These are phyloP conservation scores for Seriola rivoliana DNA, from an alignment of 2,113 vertebrate species.

Conservation along the genomic window DNA sequence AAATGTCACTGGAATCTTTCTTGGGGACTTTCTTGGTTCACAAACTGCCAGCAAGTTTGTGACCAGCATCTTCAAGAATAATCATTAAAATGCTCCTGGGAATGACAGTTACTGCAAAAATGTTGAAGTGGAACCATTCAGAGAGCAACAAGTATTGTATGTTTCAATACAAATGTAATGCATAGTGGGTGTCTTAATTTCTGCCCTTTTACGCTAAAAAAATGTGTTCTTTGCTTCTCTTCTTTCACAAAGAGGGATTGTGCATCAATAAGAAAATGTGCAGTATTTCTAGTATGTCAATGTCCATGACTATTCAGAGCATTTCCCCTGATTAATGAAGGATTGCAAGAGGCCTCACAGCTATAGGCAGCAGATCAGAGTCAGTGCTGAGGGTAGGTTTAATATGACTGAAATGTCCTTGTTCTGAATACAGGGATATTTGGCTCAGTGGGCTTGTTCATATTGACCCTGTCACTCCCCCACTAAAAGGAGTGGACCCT, in stretches of 20 bases:
- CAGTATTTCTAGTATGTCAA: neutral
- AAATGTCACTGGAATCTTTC: neutral
- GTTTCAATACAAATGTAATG: conserved; percentile 13
- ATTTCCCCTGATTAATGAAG: neutral
- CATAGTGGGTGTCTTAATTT: neutral
- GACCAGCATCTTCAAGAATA: conserved; percentile 28
- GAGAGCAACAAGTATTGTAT: neutral
- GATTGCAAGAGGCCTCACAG: neutral
- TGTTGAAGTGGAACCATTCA: conserved; percentile 26
- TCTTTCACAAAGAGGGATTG: neutral
- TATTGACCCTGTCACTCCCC: conserved; percentile 2
- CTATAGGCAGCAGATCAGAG: neutral
- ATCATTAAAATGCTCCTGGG: conserved; percentile 16
- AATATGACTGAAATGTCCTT: neutral
- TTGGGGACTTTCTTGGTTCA: conserved; percentile 19
- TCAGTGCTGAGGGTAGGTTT: neutral
- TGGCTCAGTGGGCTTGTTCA: conserved; percentile 27
- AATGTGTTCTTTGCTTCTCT: neutral
- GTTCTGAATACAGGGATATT: neutral
- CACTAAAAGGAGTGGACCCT: conserved; percentile 22
- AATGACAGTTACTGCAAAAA: conserved; percentile 5
- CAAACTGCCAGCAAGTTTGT: conserved; percentile 26
- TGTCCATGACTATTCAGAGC: neutral
- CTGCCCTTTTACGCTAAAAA: neutral
- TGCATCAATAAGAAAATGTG: neutral